Evolutionary conservation across 2,113 vertebrate species (phyloP).

Genomic region (Apteryx mantelli): DNA sequence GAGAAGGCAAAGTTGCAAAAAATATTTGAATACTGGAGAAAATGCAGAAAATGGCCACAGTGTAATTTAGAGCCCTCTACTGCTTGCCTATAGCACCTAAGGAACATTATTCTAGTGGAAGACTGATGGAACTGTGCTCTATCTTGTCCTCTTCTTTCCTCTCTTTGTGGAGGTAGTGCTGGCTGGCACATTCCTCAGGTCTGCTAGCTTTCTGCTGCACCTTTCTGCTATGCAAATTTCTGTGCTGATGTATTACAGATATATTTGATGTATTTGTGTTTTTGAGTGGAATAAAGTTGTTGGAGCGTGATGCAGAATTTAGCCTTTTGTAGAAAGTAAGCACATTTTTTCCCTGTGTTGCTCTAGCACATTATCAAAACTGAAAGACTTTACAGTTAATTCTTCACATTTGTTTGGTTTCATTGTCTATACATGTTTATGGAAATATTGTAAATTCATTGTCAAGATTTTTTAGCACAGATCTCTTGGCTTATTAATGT

Average conservation of each 20-base stretch:
- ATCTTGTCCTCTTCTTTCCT: neutral
- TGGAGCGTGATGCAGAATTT: neutral
- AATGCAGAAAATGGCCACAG: no score
- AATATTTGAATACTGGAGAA: neutral
- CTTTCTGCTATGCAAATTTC: neutral
- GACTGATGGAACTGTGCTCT: neutral
- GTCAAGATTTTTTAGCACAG: neutral
- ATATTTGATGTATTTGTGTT: neutral
- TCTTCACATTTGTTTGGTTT: neutral
- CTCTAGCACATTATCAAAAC: neutral
- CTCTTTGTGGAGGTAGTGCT: neutral
- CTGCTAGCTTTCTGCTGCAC: neutral
- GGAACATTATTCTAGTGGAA: neutral
- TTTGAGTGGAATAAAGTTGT: neutral
- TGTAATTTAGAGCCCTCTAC: accelerated
- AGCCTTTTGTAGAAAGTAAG: neutral
- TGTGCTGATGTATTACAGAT: neutral
- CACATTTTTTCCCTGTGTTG: neutral
- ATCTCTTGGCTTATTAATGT: neutral
- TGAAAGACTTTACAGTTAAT: neutral
- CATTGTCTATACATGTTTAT: neutral
- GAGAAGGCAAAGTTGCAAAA: neutral
- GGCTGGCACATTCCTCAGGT: neutral
- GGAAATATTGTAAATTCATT: neutral
- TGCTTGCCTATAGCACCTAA: neutral